Percentiles rank a stretch among this genome's conserved stretches.
Evolutionary conservation across 1,140 invertebrate genomes (phyloP).

Genomic region (Drosophila takahashii): DNA sequence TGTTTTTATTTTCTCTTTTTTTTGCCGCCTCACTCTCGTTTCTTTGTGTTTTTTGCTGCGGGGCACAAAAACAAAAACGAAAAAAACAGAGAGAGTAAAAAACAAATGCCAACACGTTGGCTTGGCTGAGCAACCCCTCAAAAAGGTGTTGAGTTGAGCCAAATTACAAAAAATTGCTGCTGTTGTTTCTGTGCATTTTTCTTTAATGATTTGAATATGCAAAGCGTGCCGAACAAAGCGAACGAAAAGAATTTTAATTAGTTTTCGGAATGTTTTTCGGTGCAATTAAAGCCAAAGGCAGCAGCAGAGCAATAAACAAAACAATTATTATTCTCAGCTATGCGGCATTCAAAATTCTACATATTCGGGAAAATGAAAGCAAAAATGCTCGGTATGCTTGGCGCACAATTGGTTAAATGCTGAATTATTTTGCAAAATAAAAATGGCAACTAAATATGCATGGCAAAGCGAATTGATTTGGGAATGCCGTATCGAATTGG

Average conservation of each 20-base stretch:
- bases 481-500: constrained; percentile 32
- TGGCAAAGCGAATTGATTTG: constrained; percentile 36
- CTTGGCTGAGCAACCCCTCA: constrained; percentile 29
- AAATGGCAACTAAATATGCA: constrained; percentile 41
- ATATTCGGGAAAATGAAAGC: constrained; percentile 8
- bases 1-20: constrained; percentile 38
- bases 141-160: constrained; percentile 71
- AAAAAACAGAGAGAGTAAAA: constrained; percentile 9
- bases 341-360: constrained; percentile 20
- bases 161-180: constrained; percentile 58
- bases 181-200: constrained; percentile 41
- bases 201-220: constrained; percentile 69
- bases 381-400: constrained; percentile 28
- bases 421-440: constrained; percentile 24
- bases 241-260: constrained; percentile 74
- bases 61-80: constrained; percentile 31
- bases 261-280: constrained; percentile 52
- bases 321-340: constrained; percentile 47
- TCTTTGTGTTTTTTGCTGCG: constrained; percentile 61
- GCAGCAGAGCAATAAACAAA: constrained; percentile 49
- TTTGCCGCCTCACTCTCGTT: not conserved
- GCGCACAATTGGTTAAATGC: constrained; percentile 23
- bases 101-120: constrained; percentile 71
- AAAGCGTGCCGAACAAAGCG: constrained; percentile 23
- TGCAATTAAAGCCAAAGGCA: constrained; percentile 46